Base-by-base conservation (phyloP, 2,797 vertebrate species). In the Petrocephalus sullivani region DNA sequence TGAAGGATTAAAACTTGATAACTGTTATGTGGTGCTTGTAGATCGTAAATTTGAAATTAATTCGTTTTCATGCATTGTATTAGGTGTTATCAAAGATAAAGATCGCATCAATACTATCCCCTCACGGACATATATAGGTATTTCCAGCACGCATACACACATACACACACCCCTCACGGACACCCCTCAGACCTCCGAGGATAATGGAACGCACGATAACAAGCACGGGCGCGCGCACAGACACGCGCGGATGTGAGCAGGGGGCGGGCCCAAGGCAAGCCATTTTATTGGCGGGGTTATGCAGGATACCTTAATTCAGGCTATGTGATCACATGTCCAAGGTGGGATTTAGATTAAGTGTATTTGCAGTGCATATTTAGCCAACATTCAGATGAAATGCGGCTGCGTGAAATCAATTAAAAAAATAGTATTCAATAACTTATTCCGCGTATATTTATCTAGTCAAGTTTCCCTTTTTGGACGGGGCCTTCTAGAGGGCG, bases 121-220 rank as follows among this genome's bases (percentile, higher is more conserved):
- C 92, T 89, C 0, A 88, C 6, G 92, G 23, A 8, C 87, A 88
- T 16, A 89, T n/a, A 0, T 0, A 21, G 0, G 0, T 88, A 92
- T 78, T 87, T 87, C 64, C n/a, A 53, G 28, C 64, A 16, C 64
- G 64, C 56, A 64, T 6, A 21, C n/a, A 60, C 19, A 60, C 41
- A 64, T 0, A 64, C 60, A 64, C 60, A 28, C 23, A 64, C 91
- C 89, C 4, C 92, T 90, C 0, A 89, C 6, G 92, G 23, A 4
- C 87, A 88, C 14, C 28, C 28, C 28, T 28, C 28, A 28, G 28
- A 28, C 28, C 28, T 28, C 28, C 28, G 28, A 28, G 28, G 28
- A 28, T 28, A 28, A 28, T 28, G 28, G 28, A 49, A 21, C 60
- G 0, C 7, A 8, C 51, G 28, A 28, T 28, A 1, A 8, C 51